These are phyloP conservation scores for Arrhopalites spinosus DNA, from an alignment of 2,888 invertebrate species.

Conservation along the genomic window DNA sequence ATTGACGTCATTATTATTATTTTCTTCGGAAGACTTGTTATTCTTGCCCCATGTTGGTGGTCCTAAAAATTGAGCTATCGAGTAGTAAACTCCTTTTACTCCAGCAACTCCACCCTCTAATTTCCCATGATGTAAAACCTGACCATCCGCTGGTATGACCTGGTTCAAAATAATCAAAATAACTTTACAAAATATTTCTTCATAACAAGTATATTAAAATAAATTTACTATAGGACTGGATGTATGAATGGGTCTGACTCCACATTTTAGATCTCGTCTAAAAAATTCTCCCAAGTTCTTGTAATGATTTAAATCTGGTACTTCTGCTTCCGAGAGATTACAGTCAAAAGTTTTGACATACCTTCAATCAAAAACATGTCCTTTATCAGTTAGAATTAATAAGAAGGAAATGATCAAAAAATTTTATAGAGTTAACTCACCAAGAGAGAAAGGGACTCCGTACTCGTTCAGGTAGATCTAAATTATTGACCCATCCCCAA, in stretches of 20 bases:
- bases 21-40: too few relatives aligned
- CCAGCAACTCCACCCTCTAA: conserved; percentile 89
- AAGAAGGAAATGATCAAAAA: too few relatives aligned
- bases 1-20: conserved; percentile 43
- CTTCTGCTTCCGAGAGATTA: conserved; percentile 80
- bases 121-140: conserved; percentile 83
- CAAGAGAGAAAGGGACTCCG: conserved; percentile 76
- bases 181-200: too few relatives aligned
- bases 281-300: conserved; percentile 88
- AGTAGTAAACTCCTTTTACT: conserved; percentile 93
- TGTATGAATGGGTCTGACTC: conserved; percentile 73
- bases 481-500: conserved; percentile 84
- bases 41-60: conserved; percentile 64
- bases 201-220: not conserved
- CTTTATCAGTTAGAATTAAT: too few relatives aligned
- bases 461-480: conserved; percentile 75
- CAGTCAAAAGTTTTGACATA: conserved; percentile 81
- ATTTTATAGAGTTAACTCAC: conserved; percentile 58
- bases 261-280: conserved; percentile 76
- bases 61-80: conserved; percentile 86
- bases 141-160: conserved; percentile 92
- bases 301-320: conserved; percentile 77
- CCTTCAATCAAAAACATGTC: conserved; percentile 27
- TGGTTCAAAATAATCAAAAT: conserved; percentile 51
- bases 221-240: conserved; percentile 70